Evolutionary conservation across 2,888 invertebrate genomes (phyloP), one percentile per base, ranked within the genome.

Genomic region (Gryllus longicercus): DNA sequence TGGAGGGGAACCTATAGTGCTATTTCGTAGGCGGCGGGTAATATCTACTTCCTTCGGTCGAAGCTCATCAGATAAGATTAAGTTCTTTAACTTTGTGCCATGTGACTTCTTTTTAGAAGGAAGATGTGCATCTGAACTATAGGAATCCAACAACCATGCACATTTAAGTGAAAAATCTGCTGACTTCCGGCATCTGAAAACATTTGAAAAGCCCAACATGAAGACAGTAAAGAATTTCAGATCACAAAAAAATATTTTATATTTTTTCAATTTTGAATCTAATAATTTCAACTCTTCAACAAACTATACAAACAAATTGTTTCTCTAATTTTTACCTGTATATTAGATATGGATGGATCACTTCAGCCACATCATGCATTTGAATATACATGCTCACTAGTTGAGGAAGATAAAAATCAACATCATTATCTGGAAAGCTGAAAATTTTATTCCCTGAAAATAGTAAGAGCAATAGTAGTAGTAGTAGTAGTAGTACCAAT

Each of bases 311-410:
- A 21, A 21, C 21, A 21, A 63, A 63, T n/a, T 8, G 0, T 18
- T 18, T n/a, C 4, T 63, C n/a, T 63, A 12, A n/a, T 63, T 63
- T 63, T 87, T 86, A 95, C 94, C 96, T 92, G 88, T 93, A 90
- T 51, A 94, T 91, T 82, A 96, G 88, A 87, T 95, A 95, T 11
- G 95, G 93, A 88, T 95, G 94, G 81, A 95, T 89, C 83, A 95
- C 96, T 89, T 99, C 98, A 80, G 99, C 98, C 84, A 98, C 93
- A 86, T 98, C 98, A 85, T 95, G 95, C 93, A 98, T 96, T 89
- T 98, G 97, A 88, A 99, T 95, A 87, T 98, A 99, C 96, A 99
- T 97, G 85, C 96, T 96, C 85, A 99, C 94, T 86, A 99, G 89
- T 88, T 99, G 99, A 78, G 99, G 99, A 87, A 99, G 91, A 89